Evolutionary conservation across 53 echinoderm and acorn worm genomes (phyloP), one percentile per base, ranked within the genome.

Genomic region (Hippasteria phrygiana): DNA sequence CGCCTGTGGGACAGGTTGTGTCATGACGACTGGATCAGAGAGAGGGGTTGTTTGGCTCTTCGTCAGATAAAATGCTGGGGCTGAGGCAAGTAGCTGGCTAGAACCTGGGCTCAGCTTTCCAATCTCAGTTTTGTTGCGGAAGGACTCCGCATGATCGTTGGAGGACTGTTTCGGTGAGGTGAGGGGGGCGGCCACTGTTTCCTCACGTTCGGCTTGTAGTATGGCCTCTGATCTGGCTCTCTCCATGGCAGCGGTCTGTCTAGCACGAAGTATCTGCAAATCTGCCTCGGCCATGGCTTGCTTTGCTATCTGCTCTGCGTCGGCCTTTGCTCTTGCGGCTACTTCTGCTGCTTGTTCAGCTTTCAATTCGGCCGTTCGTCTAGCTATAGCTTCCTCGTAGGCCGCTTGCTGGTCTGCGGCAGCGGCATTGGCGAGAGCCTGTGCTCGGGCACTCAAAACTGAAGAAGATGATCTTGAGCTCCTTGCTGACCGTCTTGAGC

Each of bases 341-440:
- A 4, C 3, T 3, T 12, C 17, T 17, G 14, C 54, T n/a, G n/a
- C n/a, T n/a, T 70, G 50, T 26, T 89, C 36, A 4, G 16, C 22
- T 17, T 1, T 36, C 40, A 71, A 16, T 5, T 71, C 80, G 67
- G 81, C 28, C 7, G 48, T 80, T 0, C 81, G 90, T 48, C 39
- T 45, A 13, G 81, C 80, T 28, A 89, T 71, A 1, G 50, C 46
- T 39, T 81, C 90, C 38, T 90, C 82, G 55, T 77, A 90, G 18
- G 48, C 56, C 11, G 56, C 90, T 27, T 70, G 81, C 70, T 90
- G 51, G 29, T 45, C 27, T 36, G 81, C 90, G 1, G 71, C 90
- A 42, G 81, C 81, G 32, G 90, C 90, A 40, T 17, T 66, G 32
- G 72, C 90, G n/a, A 40, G 33, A 32, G 90, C 90, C 32, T 82